phyloP scores from a whole-genome alignment of 2,113 vertebrate genomes.

The Ovibos moschatus region DNA sequence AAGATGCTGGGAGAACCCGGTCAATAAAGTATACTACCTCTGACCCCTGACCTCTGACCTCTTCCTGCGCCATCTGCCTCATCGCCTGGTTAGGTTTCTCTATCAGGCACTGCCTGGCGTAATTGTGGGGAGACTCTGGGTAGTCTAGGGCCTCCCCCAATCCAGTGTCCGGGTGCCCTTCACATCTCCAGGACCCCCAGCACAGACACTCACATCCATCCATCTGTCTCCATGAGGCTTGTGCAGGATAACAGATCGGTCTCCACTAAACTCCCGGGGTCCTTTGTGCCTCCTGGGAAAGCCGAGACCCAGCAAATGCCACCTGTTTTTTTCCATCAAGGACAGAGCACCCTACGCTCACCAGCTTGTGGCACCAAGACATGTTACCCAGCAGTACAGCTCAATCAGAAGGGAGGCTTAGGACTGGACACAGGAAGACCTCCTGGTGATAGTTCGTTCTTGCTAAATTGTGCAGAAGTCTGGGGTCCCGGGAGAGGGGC shows the following conservation, averaged over 20 bases:
- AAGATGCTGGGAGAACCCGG: neutral
- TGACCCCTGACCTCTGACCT: constrained; percentile 36
- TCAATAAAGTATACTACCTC: constrained; percentile 78
- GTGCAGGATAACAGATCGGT: neutral
- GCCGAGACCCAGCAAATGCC: neutral
- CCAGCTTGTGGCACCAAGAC: neutral
- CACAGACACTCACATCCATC: accelerated
- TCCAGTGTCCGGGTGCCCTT: accelerated
- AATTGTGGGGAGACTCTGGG: neutral
- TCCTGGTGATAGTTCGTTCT: neutral
- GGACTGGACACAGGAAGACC: neutral
- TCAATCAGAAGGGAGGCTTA: neutral
- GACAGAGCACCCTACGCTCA: accelerated
- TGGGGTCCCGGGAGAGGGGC: accelerated
- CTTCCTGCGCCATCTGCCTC: neutral
- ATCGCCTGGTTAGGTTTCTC: neutral
- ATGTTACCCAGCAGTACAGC: no score
- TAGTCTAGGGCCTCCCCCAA: no score
- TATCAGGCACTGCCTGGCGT: neutral
- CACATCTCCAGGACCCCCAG: neutral
- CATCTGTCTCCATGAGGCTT: neutral
- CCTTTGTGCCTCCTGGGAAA: neutral
- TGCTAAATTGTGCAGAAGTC: no score
- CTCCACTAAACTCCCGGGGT: neutral
- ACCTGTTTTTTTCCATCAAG: neutral